Evolutionary conservation across 2,113 vertebrate species (phyloP), one percentile per base, ranked within the genome.

Genomic region (Sylvia atricapilla): DNA sequence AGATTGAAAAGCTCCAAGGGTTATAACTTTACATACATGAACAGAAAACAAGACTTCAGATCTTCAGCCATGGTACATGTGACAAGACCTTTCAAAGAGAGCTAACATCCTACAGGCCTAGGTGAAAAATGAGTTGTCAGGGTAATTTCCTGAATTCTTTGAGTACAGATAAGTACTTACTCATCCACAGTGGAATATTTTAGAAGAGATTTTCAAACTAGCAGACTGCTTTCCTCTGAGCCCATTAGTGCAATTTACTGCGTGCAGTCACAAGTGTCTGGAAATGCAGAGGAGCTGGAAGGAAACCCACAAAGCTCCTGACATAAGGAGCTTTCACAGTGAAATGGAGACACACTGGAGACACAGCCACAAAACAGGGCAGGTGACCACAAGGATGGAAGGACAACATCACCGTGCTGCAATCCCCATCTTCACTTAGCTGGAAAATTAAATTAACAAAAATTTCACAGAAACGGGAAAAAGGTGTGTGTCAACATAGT

Each of bases 251-350:
- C 88, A 80, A 58, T 83, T 88, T 84, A 82, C 69, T 59, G 87
- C 60, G 44, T 44, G 64, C 60, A 84, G 84, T 78, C 93, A 95
- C 44, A 91, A 95, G 49, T 15, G 47, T 53, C 84, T 91, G 66
- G 22, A 92, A 91, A 78, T 0, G 4, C 49, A 83, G 44, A 62
- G 58, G n/a, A 83, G n/a, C 53, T 76, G 53, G 59, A 50, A 85
- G 81, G 67, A 90, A 87, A 96, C 49, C 27, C 70, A 52, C 78
- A 90, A 64, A 85, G 75, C 41, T 92, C 67, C 92, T 78, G 87
- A 82, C 78, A 82, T 59, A 84, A 91, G 90, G 69, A 91, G 70
- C 58, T 85, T 93, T 87, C 39, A 3, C 62, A 67, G 37, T 58
- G 82, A 68, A 85, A 88, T 27, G 63, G 63, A 94, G 82, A 73